A percentile compares a stretch with the other conserved stretches of the same genome.
These are phyloP conservation scores for Uromys caudimaculatus DNA, from an alignment of 2,797 vertebrate species.

Conservation along the genomic window DNA sequence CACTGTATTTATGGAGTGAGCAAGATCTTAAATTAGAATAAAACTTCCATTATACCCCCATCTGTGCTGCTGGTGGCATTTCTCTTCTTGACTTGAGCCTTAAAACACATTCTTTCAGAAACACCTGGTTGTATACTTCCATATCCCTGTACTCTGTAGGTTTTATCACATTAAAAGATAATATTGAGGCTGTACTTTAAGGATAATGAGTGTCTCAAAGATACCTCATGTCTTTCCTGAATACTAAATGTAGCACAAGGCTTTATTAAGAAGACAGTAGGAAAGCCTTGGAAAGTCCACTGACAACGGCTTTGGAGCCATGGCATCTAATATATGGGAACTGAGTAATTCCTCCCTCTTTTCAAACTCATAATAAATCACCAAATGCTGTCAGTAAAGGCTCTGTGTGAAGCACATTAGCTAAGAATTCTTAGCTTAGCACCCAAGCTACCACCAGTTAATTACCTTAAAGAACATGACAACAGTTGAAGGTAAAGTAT, in stretches of 20 bases:
- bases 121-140: constrained; percentile 24
- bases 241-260: background rate
- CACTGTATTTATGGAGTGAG: background rate
- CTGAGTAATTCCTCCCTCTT: constrained; percentile 43
- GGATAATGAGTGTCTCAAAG: background rate
- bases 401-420: background rate
- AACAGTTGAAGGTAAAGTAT: constrained; percentile 19
- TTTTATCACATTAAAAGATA: background rate
- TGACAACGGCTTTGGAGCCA: background rate
- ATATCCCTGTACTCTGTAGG: background rate
- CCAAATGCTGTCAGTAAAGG: background rate
- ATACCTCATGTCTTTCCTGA: background rate
- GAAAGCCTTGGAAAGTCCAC: background rate
- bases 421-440: background rate
- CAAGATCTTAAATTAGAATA: constrained; percentile 46
- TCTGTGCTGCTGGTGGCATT: constrained; percentile 36
- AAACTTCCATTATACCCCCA: constrained; percentile 51
- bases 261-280: background rate
- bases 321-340: constrained; percentile 12
- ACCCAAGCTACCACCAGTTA: background rate
- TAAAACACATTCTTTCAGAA: constrained; percentile 33
- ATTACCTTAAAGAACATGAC: background rate
- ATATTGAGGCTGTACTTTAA: constrained; percentile 16
- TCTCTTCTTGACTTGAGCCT: constrained; percentile 57
- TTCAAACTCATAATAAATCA: constrained; percentile 53